Evolutionary conservation across 2,113 vertebrate species (phyloP).

Genomic region (Glareola pratincola): DNA sequence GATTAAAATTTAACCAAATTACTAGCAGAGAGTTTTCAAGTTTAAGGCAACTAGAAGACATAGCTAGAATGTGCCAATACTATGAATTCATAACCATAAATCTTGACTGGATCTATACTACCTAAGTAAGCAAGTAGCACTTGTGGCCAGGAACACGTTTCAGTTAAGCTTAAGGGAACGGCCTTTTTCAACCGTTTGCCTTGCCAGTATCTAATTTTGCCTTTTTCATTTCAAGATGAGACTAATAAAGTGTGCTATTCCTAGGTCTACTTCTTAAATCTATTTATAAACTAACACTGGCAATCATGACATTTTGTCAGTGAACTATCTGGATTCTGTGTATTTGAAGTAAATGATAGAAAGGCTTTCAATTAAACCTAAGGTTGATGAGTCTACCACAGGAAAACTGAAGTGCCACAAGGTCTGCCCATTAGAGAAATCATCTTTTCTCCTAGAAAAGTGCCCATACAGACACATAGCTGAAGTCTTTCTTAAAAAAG

Average conservation of each 20-base stretch:
- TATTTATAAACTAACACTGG: background rate
- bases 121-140: background rate
- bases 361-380: background rate
- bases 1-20: background rate
- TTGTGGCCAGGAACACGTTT: background rate
- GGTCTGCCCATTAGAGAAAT: background rate
- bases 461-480: background rate
- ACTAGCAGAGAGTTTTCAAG: background rate
- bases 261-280: background rate
- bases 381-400: background rate
- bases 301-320: background rate
- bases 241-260: background rate
- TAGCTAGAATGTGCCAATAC: background rate
- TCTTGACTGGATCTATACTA: background rate
- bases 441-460: background rate
- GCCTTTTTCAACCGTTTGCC: background rate
- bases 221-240: background rate
- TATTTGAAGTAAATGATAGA: background rate
- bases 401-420: background rate
- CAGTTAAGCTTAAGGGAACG: background rate
- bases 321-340: background rate
- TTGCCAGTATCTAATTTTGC: background rate
- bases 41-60: background rate
- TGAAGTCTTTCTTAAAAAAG: background rate
- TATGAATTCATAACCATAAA: background rate